Evolutionary conservation across 2,888 invertebrate species (phyloP).

Genomic region (Pilophorus perplexus): DNA sequence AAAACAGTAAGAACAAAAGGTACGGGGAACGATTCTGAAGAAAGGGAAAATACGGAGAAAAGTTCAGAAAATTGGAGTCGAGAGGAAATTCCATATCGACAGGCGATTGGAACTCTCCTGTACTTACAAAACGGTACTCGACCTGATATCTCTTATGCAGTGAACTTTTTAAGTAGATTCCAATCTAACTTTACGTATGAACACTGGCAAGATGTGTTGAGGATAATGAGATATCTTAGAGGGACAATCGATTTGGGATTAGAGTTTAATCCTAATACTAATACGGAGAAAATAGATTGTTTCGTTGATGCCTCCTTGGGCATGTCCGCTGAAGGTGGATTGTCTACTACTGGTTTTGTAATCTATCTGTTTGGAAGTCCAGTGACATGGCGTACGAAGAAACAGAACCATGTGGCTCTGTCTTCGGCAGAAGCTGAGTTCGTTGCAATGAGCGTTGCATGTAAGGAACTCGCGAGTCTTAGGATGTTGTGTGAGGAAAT

Average conservation of each 20-base stretch:
- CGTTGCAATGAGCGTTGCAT: neutral
- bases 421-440: neutral
- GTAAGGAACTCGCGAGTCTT: neutral
- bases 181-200: neutral
- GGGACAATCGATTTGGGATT: neutral
- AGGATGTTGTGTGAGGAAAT: neutral
- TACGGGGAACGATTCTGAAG: no score
- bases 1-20: no score
- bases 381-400: neutral
- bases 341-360: neutral
- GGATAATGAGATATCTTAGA: neutral
- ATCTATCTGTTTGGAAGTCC: neutral
- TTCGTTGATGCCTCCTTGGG: slow-evolving; percentile 1
- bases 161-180: neutral
- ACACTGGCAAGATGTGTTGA: neutral
- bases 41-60: no score
- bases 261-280: no score
- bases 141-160: slow-evolving; percentile 15
- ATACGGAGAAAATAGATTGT: neutral
- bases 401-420: slow-evolving; percentile 2
- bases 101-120: slow-evolving; percentile 10
- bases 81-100: neutral
- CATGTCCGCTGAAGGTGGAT: neutral
- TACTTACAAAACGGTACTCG: slow-evolving; percentile 20
- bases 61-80: no score